Evolutionary conservation across 2,113 vertebrate genomes (phyloP).

Genomic region (Nerophis lumbriciformis): DNA sequence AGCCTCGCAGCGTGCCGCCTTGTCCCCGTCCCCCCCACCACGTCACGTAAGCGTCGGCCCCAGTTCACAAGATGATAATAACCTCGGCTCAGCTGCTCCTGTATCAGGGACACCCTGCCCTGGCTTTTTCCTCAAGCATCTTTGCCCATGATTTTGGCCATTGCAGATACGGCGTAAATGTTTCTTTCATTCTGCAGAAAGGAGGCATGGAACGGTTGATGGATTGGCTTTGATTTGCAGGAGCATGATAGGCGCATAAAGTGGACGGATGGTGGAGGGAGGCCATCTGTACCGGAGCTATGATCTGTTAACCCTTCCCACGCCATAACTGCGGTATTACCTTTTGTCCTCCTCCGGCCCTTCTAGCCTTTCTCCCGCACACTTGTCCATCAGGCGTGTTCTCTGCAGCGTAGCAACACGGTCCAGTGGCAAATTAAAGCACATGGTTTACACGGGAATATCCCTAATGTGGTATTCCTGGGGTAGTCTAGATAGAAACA

Average conservation of each 20-base stretch:
- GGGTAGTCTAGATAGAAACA: constrained; percentile 20
- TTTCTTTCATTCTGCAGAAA: background rate
- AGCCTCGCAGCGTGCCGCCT: constrained; percentile 46
- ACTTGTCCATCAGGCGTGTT: constrained; percentile 57
- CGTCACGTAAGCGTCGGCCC: constrained; percentile 45
- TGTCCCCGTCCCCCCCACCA: constrained; percentile 43
- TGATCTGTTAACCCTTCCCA: constrained; percentile 36
- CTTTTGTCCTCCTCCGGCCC: constrained; percentile 39
- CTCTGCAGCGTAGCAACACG: constrained; percentile 42
- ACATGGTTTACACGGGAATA: constrained; percentile 38
- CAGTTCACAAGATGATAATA: constrained; percentile 56
- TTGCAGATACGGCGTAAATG: background rate
- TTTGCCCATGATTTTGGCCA: constrained; percentile 16
- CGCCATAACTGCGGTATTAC: constrained; percentile 41
- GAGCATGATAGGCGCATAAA: constrained; percentile 21
- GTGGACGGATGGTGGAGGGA: constrained; percentile 20
- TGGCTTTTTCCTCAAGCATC: constrained; percentile 3
- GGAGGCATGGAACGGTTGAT: constrained; percentile 8
- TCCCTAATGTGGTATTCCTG: constrained; percentile 41
- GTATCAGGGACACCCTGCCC: constrained; percentile 26
- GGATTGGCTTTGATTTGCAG: constrained; percentile 13
- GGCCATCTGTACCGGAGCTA: constrained; percentile 27
- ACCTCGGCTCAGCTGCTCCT: constrained; percentile 37
- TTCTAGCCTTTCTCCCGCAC: constrained; percentile 54
- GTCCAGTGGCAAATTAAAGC: constrained; percentile 49